A percentile compares a stretch with the other conserved stretches of the same genome.
Evolutionary conservation across 2,113 vertebrate genomes (phyloP).

Genomic region (Uropsilus gracilis): DNA sequence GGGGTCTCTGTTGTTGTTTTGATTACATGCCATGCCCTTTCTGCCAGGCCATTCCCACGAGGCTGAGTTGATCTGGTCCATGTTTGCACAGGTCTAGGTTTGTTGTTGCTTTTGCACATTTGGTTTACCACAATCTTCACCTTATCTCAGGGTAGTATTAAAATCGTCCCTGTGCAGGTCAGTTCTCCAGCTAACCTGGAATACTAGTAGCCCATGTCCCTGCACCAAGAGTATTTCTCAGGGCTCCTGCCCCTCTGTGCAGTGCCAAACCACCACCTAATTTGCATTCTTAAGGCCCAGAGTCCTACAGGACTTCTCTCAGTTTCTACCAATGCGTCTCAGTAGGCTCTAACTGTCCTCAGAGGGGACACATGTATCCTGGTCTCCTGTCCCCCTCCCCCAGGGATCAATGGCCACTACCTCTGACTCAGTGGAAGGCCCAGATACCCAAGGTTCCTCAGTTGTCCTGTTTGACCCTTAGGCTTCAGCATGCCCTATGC

Average conservation of each 20-base stretch:
- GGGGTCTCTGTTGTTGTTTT: background rate
- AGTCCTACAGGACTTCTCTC: background rate
- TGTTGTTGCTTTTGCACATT: background rate
- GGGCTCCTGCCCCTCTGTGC: background rate
- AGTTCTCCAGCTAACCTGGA: background rate
- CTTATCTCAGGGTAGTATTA: background rate
- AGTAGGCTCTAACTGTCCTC: background rate
- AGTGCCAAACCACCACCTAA: background rate
- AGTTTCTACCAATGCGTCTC: background rate
- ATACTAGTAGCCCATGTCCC: background rate
- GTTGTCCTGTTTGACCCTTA: background rate
- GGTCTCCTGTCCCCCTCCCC: no score
- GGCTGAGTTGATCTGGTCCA: background rate
- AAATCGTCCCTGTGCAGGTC: background rate
- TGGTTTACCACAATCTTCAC: background rate
- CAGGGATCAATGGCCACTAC: rapidly evolving
- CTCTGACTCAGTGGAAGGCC: background rate
- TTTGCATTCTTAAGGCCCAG: background rate
- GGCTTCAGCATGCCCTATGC: background rate
- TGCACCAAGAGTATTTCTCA: background rate
- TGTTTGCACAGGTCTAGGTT: background rate
- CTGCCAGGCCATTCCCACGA: rapidly evolving
- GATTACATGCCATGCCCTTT: no score
- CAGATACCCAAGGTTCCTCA: background rate
- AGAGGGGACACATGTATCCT: background rate